phyloP scores from a whole-genome alignment of 2,113 vertebrate genomes.

The Oncorhynchus keta region DNA sequence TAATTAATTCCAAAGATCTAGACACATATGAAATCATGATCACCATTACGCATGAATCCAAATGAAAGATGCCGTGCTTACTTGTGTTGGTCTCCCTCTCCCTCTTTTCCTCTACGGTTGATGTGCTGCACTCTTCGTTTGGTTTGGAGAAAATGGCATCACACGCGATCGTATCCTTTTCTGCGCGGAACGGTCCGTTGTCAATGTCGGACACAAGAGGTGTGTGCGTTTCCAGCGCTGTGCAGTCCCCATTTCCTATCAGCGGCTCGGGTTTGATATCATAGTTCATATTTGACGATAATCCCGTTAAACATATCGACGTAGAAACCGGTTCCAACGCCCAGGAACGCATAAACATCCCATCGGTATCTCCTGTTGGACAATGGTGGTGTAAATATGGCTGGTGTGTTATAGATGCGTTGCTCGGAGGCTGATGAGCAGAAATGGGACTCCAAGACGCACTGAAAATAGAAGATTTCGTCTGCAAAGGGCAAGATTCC shows the following conservation, averaged over 20 bases:
- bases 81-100: constrained; percentile 85
- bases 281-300: constrained; percentile 88
- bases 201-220: constrained; percentile 90
- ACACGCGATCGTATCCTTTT: constrained; percentile 82
- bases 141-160: constrained; percentile 82
- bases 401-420: constrained; percentile 75
- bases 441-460: constrained; percentile 90
- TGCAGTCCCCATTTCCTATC: constrained; percentile 81
- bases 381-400: constrained; percentile 89
- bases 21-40: not conserved
- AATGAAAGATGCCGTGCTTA: constrained; percentile 69
- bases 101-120: constrained; percentile 79
- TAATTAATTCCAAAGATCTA: not conserved
- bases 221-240: constrained; percentile 90
- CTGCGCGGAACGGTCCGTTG: constrained; percentile 83
- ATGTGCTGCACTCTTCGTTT: constrained; percentile 77
- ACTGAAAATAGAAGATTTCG: constrained; percentile 90
- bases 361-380: constrained; percentile 84
- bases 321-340: constrained; percentile 87
- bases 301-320: constrained; percentile 91
- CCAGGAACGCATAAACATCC: constrained; percentile 96
- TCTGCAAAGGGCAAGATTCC: constrained; percentile 89
- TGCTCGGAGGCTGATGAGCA: constrained; percentile 78
- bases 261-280: constrained; percentile 95
- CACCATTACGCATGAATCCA: not conserved